Base-by-base conservation (phyloP, 2,888 invertebrate species). In the Habrosyne pyritoides region DNA sequence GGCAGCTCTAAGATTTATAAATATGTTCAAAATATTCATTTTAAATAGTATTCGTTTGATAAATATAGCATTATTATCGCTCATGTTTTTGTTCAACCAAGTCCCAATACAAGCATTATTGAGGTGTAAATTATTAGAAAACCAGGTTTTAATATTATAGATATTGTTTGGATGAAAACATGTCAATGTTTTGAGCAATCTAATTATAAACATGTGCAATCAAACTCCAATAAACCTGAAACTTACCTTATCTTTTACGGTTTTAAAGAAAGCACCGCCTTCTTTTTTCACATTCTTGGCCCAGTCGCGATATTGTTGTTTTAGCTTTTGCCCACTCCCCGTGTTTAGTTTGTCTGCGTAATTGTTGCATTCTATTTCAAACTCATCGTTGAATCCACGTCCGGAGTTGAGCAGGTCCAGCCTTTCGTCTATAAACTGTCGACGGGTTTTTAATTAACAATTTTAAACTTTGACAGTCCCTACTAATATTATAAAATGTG, bases 361-460 rank as follows among this genome's bases (percentile, higher is more conserved):
- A 28, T 73, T 57, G 57, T 86, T 87, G 64, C 91, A 92, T 87
- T 99, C 99, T 78, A 96, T 94, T 87, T 99, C 99, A 86, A 99
- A 99, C 80, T 99, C 98, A 84, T 99, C 99, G 33, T 96, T 96
- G 83, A 98, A 98, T 0, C 98, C 98, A 57, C 96, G 93, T 0
- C 99, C 99, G n/a, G 96, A 95, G 83, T 98, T 99, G 63, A 99
- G 93, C 94, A 98, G 95, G 69, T 97, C 96, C 68, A 99, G 91
- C 70, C 99, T 94, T 87, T 98, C 99, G 79, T 99, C 98, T 76
- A 99, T 97, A 84, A 99, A 98, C 97, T 98, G 88, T 50, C 18
- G 51, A 82, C 60, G n/a, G n/a, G n/a, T 33, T 28, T 1, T 24
- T 53, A 47, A 36, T 66, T 47, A 53, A 26, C 33, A n/a, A 33